These are phyloP conservation scores for Rhagoletis zephyria DNA, from an alignment of 1,140 invertebrate species.

Conservation along the genomic window DNA sequence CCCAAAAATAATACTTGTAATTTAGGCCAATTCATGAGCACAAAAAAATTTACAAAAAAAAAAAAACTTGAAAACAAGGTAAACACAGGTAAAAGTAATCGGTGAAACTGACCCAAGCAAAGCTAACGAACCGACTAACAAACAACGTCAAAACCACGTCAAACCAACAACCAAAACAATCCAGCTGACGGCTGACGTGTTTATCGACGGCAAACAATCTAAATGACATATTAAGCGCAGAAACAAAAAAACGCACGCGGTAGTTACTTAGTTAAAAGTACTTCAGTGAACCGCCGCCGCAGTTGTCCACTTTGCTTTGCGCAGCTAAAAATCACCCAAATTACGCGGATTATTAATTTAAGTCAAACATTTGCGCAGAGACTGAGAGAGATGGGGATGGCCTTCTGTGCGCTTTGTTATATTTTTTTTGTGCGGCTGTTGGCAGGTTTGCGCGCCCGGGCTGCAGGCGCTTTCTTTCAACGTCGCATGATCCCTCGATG, in stretches of 20 bases:
- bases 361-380: slow-evolving; percentile 63
- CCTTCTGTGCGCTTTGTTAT: neutral
- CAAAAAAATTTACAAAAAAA: slow-evolving; percentile 26
- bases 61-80: slow-evolving; percentile 18
- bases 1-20: slow-evolving; percentile 53
- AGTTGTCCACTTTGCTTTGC: neutral
- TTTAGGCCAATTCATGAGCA: slow-evolving; percentile 47
- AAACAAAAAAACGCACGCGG: slow-evolving; percentile 64
- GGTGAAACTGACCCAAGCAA: neutral
- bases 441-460: slow-evolving; percentile 28
- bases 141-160: slow-evolving; percentile 42
- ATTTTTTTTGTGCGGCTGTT: neutral
- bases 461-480: slow-evolving; percentile 42
- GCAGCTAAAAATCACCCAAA: slow-evolving; percentile 66
- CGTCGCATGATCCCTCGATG: neutral
- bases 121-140: slow-evolving; percentile 37
- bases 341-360: slow-evolving; percentile 74
- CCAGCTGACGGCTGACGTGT: slow-evolving; percentile 62
- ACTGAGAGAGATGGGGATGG: neutral
- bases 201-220: slow-evolving; percentile 71
- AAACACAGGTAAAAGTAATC: slow-evolving; percentile 44
- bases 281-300: neutral
- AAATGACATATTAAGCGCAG: slow-evolving; percentile 74
- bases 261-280: neutral
- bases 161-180: slow-evolving; percentile 29